These are phyloP conservation scores for Chloropsis cyanopogon DNA, from an alignment of 2,113 vertebrate genomes.

Conservation along the genomic window DNA sequence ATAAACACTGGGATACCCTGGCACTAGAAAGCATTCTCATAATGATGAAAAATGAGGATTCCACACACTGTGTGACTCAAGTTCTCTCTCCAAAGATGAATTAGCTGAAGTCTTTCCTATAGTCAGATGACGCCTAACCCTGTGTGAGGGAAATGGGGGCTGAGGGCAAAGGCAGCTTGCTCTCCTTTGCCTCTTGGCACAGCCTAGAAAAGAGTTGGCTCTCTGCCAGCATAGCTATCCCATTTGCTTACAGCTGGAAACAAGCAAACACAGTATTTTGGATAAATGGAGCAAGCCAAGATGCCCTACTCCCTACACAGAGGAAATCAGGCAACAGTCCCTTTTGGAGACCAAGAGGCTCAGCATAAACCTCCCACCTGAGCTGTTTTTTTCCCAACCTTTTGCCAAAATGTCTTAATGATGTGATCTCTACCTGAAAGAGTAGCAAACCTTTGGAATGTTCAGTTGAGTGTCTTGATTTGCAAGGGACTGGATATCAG, in stretches of 20 bases:
- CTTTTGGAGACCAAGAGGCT: not conserved
- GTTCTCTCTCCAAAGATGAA: slow-evolving; percentile 61
- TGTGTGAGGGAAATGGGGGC: not conserved
- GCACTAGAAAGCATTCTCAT: slow-evolving; percentile 50
- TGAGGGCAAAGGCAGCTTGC: not conserved
- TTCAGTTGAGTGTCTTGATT: not conserved
- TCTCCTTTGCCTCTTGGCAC: not conserved
- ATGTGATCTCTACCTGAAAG: not conserved
- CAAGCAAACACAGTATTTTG: not conserved
- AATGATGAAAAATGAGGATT: slow-evolving; percentile 70
- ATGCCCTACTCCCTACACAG: not conserved
- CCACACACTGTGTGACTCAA: slow-evolving; percentile 63
- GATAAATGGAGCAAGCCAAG: not conserved
- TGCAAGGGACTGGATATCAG: not conserved
- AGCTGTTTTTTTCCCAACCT: rapidly evolving
- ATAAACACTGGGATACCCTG: slow-evolving; percentile 67
- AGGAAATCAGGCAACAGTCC: not conserved
- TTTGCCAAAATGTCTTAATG: not conserved
- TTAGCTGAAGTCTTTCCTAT: slow-evolving; percentile 49
- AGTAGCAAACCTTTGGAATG: not conserved
- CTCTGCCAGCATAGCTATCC: not conserved
- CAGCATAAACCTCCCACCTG: not conserved
- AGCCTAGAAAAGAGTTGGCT: not conserved
- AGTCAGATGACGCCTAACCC: not conserved
- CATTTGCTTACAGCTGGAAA: not conserved